Base-by-base conservation (phyloP, 1,140 invertebrate genomes). In the Liolophura sinensis region DNA sequence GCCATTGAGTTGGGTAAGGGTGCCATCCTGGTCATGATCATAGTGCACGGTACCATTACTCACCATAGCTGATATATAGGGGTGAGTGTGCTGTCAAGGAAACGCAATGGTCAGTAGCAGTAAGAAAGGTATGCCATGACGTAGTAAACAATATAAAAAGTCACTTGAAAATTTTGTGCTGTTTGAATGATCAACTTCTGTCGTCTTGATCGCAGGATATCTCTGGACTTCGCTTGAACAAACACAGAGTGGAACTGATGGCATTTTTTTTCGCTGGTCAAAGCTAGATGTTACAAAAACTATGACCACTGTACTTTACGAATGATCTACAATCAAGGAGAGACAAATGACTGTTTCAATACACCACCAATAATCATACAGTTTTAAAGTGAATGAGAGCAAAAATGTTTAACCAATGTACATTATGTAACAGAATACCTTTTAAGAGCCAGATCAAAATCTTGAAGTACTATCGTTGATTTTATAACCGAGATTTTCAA, bases 21-120 rank as follows among this genome's bases (percentile, higher is more conserved):
- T 99, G 51, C 98, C 98, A 88, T 99, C 98, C 46, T 92, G 85
- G 83, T 99, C 97, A 84, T 99, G 97, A 86, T 99, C 97, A 85
- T 99, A 99, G 80, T 92, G 91, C 60, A 97, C 84, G 20, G 91
- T 89, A 25, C 97, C 97, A 87, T 99, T 99, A 80, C 97, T 98
- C 0, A 99, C 88, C 96, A 99, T 99, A 0, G 95, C 96, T 64
- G 96, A 98, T 68, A 99, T 91, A 83, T 97, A 99, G 0, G 97
- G 98, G 89, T 99, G 97, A 80, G 94, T 91, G 85, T 99, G 97
- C 93, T 98, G 83, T 59, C 79, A 79, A 76, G 31, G 27, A 67
- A 60, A 60, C 40, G 24, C 51, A 48, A 61, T n/a, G 55, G 52
- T 51, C 31, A 59, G 24, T 57, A 57, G 46, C 63, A 20, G 14